These are phyloP conservation scores for Hypselothyrea guttata DNA, from an alignment of 2,888 invertebrate genomes.

Conservation along the genomic window DNA sequence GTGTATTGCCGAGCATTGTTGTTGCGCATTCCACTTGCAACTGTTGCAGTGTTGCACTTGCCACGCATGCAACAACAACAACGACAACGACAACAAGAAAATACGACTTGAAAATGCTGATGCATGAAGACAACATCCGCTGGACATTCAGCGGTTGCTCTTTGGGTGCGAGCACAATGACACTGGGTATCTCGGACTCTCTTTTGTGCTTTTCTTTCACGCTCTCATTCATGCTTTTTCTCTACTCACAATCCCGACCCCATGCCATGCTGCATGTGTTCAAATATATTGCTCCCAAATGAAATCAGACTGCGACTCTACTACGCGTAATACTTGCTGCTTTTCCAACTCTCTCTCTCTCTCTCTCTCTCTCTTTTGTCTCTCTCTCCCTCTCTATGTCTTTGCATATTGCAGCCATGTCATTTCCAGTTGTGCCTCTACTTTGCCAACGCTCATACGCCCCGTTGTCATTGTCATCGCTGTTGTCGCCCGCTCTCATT, in stretches of 20 bases:
- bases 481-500: constrained; percentile 50
- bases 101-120: constrained; percentile 57
- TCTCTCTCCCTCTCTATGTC: constrained; percentile 34
- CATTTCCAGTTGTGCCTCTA: constrained; percentile 41
- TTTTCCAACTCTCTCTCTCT: neutral
- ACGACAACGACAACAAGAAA: too few relatives aligned
- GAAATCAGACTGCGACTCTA: constrained; percentile 17
- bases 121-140: constrained; percentile 52
- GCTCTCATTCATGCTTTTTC: too few relatives aligned
- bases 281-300: constrained; percentile 12
- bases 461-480: constrained; percentile 45
- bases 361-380: neutral
- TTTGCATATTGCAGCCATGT: constrained; percentile 66
- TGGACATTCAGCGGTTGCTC: constrained; percentile 30
- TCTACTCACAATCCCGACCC: too few relatives aligned
- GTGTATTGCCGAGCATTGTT: constrained; percentile 5
- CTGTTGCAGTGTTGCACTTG: constrained; percentile 18
- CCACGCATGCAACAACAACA: neutral
- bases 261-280: too few relatives aligned
- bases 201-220: too few relatives aligned
- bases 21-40: constrained; percentile 16
- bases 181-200: too few relatives aligned
- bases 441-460: constrained; percentile 57
- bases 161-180: constrained; percentile 10
- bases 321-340: too few relatives aligned